phyloP scores from a whole-genome alignment of 2,888 invertebrate genomes.

The Idaea biselata region DNA sequence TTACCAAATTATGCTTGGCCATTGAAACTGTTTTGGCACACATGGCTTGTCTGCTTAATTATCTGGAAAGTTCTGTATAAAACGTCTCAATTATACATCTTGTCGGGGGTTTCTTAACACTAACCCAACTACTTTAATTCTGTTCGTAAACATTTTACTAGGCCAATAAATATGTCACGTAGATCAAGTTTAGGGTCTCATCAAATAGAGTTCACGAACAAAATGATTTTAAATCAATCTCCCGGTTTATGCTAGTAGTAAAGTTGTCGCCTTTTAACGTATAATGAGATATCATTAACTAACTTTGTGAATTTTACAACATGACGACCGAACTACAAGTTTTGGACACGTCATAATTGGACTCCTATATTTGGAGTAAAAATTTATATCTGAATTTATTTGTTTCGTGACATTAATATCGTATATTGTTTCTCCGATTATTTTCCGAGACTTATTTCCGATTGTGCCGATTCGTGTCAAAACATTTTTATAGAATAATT shows the following conservation, averaged over 20 bases:
- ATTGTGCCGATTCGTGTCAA: too few relatives aligned
- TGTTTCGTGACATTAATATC: slow-evolving; percentile 12
- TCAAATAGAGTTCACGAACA: slow-evolving; percentile 50
- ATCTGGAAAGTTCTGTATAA: slow-evolving; percentile 36
- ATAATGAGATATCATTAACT: slow-evolving; percentile 59
- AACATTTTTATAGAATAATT: too few relatives aligned
- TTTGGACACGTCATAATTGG: slow-evolving; percentile 17
- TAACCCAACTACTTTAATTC: slow-evolving; percentile 20
- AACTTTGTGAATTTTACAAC: slow-evolving; percentile 40
- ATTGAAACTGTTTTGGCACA: slow-evolving; percentile 51
- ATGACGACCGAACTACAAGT: slow-evolving; percentile 18
- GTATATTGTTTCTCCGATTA: neutral
- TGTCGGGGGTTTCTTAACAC: slow-evolving; percentile 24
- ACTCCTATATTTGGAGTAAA: slow-evolving; percentile 6
- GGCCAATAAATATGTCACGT: slow-evolving; percentile 55
- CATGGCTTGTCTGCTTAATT: slow-evolving; percentile 49
- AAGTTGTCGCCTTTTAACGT: slow-evolving; percentile 60
- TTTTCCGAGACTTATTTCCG: too few relatives aligned
- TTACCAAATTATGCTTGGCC: slow-evolving; percentile 51
- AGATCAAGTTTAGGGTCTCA: slow-evolving; percentile 43
- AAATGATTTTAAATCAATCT: slow-evolving; percentile 60
- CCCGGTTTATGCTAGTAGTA: slow-evolving; percentile 59
- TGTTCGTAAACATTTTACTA: slow-evolving; percentile 40
- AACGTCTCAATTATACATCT: slow-evolving; percentile 24
- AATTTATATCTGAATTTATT: slow-evolving; percentile 44